Percentiles rank a stretch among this genome's conserved stretches.
Evolutionary conservation across 2,888 invertebrate genomes (phyloP).

Genomic region (Xanthorhoe spadicearia): DNA sequence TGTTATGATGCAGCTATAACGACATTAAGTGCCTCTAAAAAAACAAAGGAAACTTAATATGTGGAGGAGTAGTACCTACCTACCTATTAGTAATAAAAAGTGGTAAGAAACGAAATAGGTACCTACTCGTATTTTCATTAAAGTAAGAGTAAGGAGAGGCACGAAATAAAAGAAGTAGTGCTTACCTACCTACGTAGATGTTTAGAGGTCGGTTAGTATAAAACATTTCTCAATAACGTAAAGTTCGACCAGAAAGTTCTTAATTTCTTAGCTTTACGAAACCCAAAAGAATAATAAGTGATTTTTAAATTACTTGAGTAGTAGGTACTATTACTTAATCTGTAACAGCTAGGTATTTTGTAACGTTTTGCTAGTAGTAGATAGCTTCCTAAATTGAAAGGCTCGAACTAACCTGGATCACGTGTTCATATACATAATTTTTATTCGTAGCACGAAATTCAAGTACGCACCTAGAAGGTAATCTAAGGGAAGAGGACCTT

Average conservation of each 20-base stretch:
- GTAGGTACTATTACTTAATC: too few relatives aligned
- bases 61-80: too few relatives aligned
- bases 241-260: conserved; percentile 10
- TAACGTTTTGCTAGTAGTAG: background rate
- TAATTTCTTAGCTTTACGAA: conserved; percentile 10
- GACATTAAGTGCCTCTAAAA: too few relatives aligned
- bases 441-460: background rate
- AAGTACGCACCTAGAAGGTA: background rate
- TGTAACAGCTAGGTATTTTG: background rate
- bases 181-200: background rate
- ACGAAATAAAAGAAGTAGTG: background rate
- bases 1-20: too few relatives aligned
- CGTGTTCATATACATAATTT: background rate
- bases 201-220: background rate
- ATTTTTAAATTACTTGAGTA: background rate
- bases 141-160: background rate
- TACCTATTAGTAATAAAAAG: too few relatives aligned
- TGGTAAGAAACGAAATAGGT: too few relatives aligned
- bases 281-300: conserved; percentile 13
- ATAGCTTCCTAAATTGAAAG: background rate
- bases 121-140: background rate
- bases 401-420: conserved; percentile 4
- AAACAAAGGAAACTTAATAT: too few relatives aligned
- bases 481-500: background rate
- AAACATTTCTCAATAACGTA: background rate